These are phyloP conservation scores for Candoia aspera DNA, from an alignment of 2,113 vertebrate species.

Conservation along the genomic window DNA sequence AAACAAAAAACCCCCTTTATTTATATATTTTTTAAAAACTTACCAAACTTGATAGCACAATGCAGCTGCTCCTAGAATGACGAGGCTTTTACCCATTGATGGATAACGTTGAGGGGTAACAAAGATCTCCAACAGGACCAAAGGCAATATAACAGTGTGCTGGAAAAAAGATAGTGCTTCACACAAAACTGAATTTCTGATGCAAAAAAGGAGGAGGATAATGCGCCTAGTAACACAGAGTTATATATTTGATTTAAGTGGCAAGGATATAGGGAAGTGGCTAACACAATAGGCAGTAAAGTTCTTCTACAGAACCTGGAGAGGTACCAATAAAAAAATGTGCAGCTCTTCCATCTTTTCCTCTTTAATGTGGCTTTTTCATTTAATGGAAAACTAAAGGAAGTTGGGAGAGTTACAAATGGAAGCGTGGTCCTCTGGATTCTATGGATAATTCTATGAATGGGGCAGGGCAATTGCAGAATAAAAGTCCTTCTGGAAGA, in stretches of 20 bases:
- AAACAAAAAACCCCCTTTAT: neutral
- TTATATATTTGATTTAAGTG: neutral
- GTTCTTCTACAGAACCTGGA: neutral
- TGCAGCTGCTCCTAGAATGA: conserved; percentile 37
- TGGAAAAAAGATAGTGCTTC: conserved; percentile 46
- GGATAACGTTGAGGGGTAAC: conserved; percentile 68
- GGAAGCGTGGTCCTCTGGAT: neutral
- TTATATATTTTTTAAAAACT: conserved; percentile 36
- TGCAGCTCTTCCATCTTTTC: neutral
- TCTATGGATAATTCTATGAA: neutral
- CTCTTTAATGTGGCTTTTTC: neutral
- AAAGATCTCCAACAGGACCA: conserved; percentile 67
- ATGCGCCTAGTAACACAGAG: no score
- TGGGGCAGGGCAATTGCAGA: neutral
- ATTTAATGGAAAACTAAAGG: neutral
- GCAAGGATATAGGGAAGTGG: neutral
- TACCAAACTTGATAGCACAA: conserved; percentile 73
- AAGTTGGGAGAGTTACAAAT: neutral
- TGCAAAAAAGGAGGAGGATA: rapidly evolving
- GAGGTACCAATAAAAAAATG: neutral
- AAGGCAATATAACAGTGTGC: conserved; percentile 71
- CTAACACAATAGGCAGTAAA: neutral
- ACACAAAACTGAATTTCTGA: rapidly evolving
- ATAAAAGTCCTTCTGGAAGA: neutral
- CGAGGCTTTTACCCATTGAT: conserved; percentile 68